Conservation (phyloP, 2,888 invertebrate species). For the Cantharis nigra region DNA sequence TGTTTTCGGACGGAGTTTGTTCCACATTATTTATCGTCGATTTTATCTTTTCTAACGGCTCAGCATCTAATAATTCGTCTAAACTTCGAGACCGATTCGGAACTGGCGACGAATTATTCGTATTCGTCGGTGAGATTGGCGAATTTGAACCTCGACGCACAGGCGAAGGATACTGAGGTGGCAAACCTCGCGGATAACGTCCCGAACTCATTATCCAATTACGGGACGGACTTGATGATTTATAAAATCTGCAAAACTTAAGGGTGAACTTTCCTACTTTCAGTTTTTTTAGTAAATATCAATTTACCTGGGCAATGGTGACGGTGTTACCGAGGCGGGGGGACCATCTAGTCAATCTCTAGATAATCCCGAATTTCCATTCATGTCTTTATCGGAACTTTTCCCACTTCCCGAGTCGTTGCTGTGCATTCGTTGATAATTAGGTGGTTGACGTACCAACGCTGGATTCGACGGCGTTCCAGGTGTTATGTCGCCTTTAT, state of each 20-base stretch:
- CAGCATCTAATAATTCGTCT: slow-evolving; percentile 63
- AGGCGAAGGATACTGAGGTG: slow-evolving; percentile 52
- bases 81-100: slow-evolving; percentile 66
- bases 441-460: slow-evolving; percentile 70
- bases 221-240: slow-evolving; percentile 68
- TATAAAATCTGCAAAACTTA: slow-evolving; percentile 62
- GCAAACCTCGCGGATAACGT: slow-evolving; percentile 46
- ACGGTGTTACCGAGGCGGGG: slow-evolving; percentile 59
- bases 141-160: slow-evolving; percentile 54
- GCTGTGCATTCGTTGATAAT: slow-evolving; percentile 85
- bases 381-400: slow-evolving; percentile 72
- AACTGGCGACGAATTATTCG: slow-evolving; percentile 36
- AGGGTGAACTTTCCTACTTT: neutral
- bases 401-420: slow-evolving; percentile 75
- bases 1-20: slow-evolving; percentile 47
- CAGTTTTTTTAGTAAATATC: neutral
- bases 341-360: slow-evolving; percentile 84
- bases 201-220: slow-evolving; percentile 60
- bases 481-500: slow-evolving; percentile 67
- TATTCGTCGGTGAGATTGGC: slow-evolving; percentile 50
- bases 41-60: slow-evolving; percentile 34
- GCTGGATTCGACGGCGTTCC: slow-evolving; percentile 74
- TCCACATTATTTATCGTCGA: slow-evolving; percentile 32
- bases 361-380: slow-evolving; percentile 58
- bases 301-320: slow-evolving; percentile 39